Conservation (phyloP, 2,113 vertebrate genomes). For the Lathamus discolor region DNA sequence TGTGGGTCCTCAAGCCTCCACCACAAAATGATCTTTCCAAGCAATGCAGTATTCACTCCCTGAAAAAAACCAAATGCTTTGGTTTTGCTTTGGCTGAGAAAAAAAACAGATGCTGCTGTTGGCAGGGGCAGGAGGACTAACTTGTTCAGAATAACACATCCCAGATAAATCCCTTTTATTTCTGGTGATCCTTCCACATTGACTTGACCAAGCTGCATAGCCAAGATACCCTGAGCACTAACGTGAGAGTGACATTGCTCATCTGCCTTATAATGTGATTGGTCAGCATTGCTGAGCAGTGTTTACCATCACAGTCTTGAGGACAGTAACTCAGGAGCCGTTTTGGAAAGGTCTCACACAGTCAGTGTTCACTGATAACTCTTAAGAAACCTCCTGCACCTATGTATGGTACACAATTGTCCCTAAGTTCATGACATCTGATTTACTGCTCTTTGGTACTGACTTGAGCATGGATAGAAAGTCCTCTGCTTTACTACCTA, state of each 20-base stretch:
- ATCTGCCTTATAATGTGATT: background rate
- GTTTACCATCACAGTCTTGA: background rate
- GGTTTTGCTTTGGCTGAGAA: background rate
- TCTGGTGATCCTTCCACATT: background rate
- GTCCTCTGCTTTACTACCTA: background rate
- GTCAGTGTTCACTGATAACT: rapidly evolving
- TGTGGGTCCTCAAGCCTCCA: background rate
- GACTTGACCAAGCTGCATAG: background rate
- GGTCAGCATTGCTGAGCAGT: background rate
- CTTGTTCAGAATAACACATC: background rate
- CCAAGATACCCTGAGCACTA: background rate
- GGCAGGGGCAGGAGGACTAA: background rate
- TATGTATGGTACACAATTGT: background rate
- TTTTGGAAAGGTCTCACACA: background rate
- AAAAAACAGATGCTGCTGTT: background rate
- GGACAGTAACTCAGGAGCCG: background rate
- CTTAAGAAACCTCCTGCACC: background rate
- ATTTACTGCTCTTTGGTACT: background rate
- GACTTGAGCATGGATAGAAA: background rate
- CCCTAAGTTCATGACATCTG: background rate
- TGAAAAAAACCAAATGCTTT: background rate
- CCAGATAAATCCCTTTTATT: background rate
- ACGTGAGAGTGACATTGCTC: background rate
- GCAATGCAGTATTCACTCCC: background rate
- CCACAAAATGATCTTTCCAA: background rate